A percentile compares a stretch with the other conserved stretches of the same genome.
These are phyloP conservation scores for Saturnia japonica DNA, from an alignment of 2,888 invertebrate species.

Conservation along the genomic window DNA sequence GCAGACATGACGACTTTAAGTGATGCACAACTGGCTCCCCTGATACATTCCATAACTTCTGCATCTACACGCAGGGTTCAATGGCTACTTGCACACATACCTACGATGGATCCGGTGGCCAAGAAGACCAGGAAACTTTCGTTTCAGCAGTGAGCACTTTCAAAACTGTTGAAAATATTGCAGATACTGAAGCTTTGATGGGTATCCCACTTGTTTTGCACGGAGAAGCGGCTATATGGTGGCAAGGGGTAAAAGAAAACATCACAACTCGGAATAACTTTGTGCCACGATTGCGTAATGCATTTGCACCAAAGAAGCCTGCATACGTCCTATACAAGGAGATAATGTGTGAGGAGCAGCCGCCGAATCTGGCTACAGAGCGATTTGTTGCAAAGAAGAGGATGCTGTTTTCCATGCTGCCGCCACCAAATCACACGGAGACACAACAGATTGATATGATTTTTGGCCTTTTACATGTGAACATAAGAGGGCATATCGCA, in stretches of 20 bases:
- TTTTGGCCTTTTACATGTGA: no score
- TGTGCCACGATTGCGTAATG: constrained; percentile 23
- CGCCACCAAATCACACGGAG: no score
- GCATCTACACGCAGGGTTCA: not conserved
- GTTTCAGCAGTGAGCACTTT: constrained; percentile 6
- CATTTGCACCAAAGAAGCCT: constrained; percentile 27
- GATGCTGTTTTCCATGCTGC: no score
- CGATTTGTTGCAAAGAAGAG: no score
- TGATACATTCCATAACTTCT: no score
- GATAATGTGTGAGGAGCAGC: constrained; percentile 19
- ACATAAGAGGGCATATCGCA: no score
- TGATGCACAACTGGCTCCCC: no score
- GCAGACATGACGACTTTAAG: no score
- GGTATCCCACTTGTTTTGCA: constrained; percentile 5
- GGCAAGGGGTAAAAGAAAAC: constrained; percentile 26
- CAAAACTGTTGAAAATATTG: constrained; percentile 12
- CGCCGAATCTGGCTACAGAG: no score
- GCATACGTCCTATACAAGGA: constrained; percentile 24
- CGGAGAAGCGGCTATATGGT: constrained; percentile 30
- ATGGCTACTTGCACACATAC: constrained; percentile 6
- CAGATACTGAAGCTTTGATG: constrained; percentile 9
- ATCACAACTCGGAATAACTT: constrained; percentile 26
- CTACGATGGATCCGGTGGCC: not conserved
- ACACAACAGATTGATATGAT: no score
- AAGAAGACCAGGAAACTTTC: constrained; percentile 8